Evolutionary conservation across 23 tunicate species (phyloP).

Genomic region (Oikopleura dioica): DNA sequence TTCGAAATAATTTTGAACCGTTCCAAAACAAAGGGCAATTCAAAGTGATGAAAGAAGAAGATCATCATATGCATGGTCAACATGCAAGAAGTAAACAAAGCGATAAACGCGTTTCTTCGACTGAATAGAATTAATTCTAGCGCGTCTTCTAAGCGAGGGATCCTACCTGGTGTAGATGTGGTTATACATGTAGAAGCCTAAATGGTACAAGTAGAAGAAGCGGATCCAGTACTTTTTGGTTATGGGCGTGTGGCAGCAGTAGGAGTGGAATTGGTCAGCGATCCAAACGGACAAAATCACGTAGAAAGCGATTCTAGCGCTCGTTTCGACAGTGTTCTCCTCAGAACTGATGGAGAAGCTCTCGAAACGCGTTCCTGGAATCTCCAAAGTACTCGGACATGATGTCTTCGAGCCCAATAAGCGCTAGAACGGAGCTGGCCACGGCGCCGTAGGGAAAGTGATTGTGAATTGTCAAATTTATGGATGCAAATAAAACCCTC

Average conservation of each 20-base stretch:
- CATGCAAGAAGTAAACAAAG: slow-evolving; percentile 1
- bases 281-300: slow-evolving; percentile 58
- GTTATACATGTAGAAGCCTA: slow-evolving; percentile 66
- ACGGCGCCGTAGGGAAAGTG: neutral
- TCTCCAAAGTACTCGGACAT: slow-evolving; percentile 92
- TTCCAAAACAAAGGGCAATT: slow-evolving; percentile 25
- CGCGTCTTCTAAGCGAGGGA: too few relatives aligned
- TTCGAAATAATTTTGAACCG: neutral
- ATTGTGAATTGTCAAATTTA: neutral
- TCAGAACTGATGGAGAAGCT: too few relatives aligned
- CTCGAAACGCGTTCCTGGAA: slow-evolving; percentile 23
- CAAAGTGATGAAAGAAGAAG: slow-evolving; percentile 84
- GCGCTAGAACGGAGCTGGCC: slow-evolving; percentile 26
- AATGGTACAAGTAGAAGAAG: slow-evolving; percentile 75
- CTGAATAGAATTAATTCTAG: too few relatives aligned
- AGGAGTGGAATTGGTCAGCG: slow-evolving; percentile 72
- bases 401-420: slow-evolving; percentile 88
- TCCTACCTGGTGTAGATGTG: slow-evolving; percentile 15
- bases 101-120: neutral
- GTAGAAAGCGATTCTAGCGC: slow-evolving; percentile 79
- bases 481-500: neutral
- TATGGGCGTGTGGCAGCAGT: slow-evolving; percentile 61
- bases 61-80: slow-evolving; percentile 44
- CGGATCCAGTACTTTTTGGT: slow-evolving; percentile 74
- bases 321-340: too few relatives aligned